These are phyloP conservation scores for Labeo rohita DNA, from an alignment of 2,113 vertebrate species.

Conservation along the genomic window DNA sequence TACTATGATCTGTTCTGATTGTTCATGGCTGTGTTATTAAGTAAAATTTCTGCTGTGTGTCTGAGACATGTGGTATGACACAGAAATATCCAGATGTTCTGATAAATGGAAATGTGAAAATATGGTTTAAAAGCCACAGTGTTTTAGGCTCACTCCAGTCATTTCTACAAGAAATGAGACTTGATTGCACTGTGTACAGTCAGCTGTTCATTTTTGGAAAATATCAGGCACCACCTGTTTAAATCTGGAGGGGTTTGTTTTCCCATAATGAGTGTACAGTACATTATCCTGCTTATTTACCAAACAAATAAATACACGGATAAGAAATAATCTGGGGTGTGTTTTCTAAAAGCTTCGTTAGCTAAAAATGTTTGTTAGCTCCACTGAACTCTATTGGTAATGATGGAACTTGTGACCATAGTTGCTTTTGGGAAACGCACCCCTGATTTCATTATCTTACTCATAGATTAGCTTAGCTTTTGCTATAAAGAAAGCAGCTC, in stretches of 20 bases:
- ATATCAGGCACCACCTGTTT: not conserved
- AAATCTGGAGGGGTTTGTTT: not conserved
- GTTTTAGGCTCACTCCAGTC: not conserved
- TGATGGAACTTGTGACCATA: too few relatives aligned
- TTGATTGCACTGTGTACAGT: not conserved
- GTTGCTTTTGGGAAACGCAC: too few relatives aligned
- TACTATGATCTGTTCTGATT: conserved; percentile 22
- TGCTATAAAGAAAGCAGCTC: not conserved
- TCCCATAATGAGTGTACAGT: not conserved
- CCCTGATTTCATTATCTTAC: not conserved
- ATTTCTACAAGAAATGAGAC: not conserved
- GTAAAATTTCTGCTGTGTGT: not conserved
- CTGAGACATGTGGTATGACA: conserved; percentile 23
- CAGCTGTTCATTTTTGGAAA: not conserved
- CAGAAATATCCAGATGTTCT: conserved; percentile 42
- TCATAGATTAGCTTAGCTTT: not conserved
- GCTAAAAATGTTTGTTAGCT: too few relatives aligned
- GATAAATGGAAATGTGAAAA: not conserved
- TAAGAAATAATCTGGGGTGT: not conserved
- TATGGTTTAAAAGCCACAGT: not conserved
- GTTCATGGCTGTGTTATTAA: conserved; percentile 15
- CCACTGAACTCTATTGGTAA: too few relatives aligned
- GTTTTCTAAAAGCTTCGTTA: too few relatives aligned
- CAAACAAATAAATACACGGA: not conserved
- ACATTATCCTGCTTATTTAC: not conserved